Evolutionary conservation across 2,888 invertebrate species (phyloP).

Genomic region (Uropetala carovei): DNA sequence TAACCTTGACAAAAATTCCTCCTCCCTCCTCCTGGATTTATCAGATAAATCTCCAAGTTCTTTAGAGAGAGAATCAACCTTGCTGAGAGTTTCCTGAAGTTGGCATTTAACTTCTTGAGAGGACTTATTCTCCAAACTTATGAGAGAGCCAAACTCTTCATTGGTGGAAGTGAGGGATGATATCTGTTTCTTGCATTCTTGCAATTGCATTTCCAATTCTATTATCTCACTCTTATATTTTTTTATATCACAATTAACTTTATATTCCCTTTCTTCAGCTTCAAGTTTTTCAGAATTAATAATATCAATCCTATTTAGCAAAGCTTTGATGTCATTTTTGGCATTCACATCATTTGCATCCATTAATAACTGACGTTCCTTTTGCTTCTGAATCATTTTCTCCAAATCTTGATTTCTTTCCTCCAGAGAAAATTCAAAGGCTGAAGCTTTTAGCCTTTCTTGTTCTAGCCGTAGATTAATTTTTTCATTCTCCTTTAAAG

Average conservation of each 20-base stretch:
- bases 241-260: not conserved
- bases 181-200: not conserved
- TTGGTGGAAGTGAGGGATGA: not conserved
- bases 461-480: not conserved
- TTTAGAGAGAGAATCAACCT: not conserved
- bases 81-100: not conserved
- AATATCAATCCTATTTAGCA: not conserved
- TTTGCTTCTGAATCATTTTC: not conserved
- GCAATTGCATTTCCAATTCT: not conserved
- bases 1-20: not conserved
- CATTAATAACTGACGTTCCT: not conserved
- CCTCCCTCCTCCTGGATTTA: not conserved
- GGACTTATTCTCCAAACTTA: not conserved
- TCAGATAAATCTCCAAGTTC: not conserved
- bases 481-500: not conserved
- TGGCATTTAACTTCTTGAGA: not conserved
- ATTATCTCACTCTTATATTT: not conserved
- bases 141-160: not conserved
- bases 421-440: not conserved
- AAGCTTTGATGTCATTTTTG: not conserved
- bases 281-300: not conserved
- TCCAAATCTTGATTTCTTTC: not conserved
- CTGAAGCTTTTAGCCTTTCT: not conserved
- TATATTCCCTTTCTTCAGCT: not conserved
- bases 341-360: not conserved